Evolutionary conservation across 2,113 vertebrate species (phyloP).

Genomic region (Pterocles orientalis): DNA sequence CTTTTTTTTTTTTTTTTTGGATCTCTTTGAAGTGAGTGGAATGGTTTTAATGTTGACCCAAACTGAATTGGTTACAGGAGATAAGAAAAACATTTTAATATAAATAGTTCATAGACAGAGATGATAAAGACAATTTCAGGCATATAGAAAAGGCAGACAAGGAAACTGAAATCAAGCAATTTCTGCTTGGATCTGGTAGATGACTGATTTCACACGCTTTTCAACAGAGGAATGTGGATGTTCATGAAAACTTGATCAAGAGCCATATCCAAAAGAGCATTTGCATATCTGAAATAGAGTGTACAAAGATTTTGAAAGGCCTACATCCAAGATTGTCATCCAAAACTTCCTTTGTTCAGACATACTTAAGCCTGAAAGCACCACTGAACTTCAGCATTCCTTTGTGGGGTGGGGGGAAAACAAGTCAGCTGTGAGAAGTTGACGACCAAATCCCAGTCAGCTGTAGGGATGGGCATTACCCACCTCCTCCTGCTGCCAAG

Average conservation of each 20-base stretch:
- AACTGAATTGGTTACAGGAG: constrained; percentile 41
- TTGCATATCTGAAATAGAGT: constrained; percentile 61
- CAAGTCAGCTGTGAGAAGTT: neutral
- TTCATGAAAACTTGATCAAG: constrained; percentile 66
- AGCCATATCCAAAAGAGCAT: constrained; percentile 47
- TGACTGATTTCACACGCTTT: constrained; percentile 59
- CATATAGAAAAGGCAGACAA: constrained; percentile 38
- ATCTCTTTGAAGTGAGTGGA: constrained; percentile 44
- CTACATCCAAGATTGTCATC: constrained; percentile 38
- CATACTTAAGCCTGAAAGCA: neutral
- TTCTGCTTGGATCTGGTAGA: constrained; percentile 47
- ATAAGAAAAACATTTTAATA: constrained; percentile 58
- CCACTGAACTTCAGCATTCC: neutral
- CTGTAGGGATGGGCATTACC: accelerated
- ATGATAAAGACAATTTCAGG: constrained; percentile 57
- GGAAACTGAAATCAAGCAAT: constrained; percentile 44
- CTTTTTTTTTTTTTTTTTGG: constrained; percentile 1
- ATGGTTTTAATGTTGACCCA: constrained; percentile 55
- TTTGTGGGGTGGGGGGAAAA: neutral
- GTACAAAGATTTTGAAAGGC: constrained; percentile 58
- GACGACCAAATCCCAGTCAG: neutral
- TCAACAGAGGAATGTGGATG: constrained; percentile 37
- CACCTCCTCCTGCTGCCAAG: neutral
- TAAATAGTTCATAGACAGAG: constrained; percentile 43
- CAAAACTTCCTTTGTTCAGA: constrained; percentile 27